Conservation (phyloP, 2,797 vertebrate species). For the Atherinosoma microstoma region DNA sequence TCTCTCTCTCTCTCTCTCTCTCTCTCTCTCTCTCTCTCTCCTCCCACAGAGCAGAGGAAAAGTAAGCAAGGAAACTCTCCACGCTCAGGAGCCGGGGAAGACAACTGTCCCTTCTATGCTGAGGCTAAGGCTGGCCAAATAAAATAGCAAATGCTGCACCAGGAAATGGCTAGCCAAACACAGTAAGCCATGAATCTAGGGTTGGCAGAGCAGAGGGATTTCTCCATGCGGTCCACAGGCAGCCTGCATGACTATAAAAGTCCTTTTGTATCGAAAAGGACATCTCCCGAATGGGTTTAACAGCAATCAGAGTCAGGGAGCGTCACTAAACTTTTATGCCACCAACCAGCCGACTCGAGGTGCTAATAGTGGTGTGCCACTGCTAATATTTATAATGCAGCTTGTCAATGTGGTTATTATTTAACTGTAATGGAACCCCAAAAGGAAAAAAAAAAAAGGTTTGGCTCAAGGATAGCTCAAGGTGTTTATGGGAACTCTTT, state of each 20-base stretch:
- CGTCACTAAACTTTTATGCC: constrained; percentile 17
- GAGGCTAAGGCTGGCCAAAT: constrained; percentile 86
- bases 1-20: too few relatives aligned
- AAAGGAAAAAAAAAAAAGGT: neutral
- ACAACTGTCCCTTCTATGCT: constrained; percentile 92
- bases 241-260: constrained; percentile 87
- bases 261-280: constrained; percentile 86
- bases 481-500: neutral
- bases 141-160: constrained; percentile 89
- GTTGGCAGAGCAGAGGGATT: constrained; percentile 85
- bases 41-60: constrained; percentile 82
- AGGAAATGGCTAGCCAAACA: constrained; percentile 93
- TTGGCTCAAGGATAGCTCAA: neutral
- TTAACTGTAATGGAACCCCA: neutral
- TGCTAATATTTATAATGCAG: constrained; percentile 10
- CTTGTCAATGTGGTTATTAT: neutral
- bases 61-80: constrained; percentile 88
- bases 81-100: constrained; percentile 79
- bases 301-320: constrained; percentile 72
- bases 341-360: neutral
- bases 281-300: constrained; percentile 85
- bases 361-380: constrained; percentile 3
- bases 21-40: constrained; percentile 46
- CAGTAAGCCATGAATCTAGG: constrained; percentile 87
- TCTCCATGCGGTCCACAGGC: constrained; percentile 84